Conservation (phyloP, 2,888 invertebrate species). For the Apeira syringaria region DNA sequence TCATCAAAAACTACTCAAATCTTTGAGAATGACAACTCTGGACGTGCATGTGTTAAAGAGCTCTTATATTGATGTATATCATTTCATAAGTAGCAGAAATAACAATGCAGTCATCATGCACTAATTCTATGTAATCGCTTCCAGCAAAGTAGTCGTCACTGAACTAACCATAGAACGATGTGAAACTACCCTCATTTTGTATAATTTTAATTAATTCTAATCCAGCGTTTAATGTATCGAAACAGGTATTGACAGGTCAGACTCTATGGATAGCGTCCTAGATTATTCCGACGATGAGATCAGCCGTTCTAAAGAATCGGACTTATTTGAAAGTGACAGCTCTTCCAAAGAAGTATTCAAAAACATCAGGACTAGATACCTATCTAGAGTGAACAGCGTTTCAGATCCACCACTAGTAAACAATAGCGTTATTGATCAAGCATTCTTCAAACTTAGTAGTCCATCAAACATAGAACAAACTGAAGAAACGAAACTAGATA, state of each 20-base stretch:
- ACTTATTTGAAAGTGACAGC: slow-evolving; percentile 57
- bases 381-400: slow-evolving; percentile 70
- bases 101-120: slow-evolving; percentile 63
- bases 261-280: slow-evolving; percentile 66
- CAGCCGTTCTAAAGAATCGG: slow-evolving; percentile 47
- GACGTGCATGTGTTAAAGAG: slow-evolving; percentile 8
- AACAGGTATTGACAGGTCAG: slow-evolving; percentile 75
- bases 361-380: slow-evolving; percentile 68
- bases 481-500: slow-evolving; percentile 48
- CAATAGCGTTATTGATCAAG: slow-evolving; percentile 61
- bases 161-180: slow-evolving; percentile 46
- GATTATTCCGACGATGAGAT: slow-evolving; percentile 59
- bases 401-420: slow-evolving; percentile 52
- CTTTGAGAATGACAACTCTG: too few relatives aligned
- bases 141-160: slow-evolving; percentile 41
- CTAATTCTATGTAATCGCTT: slow-evolving; percentile 71
- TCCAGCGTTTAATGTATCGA: slow-evolving; percentile 56
- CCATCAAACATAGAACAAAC: slow-evolving; percentile 27
- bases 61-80: slow-evolving; percentile 8
- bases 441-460: slow-evolving; percentile 57
- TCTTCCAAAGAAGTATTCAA: slow-evolving; percentile 68
- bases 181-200: slow-evolving; percentile 32
- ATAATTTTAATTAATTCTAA: slow-evolving; percentile 60
- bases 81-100: slow-evolving; percentile 37
- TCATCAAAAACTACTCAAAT: too few relatives aligned